These are phyloP conservation scores for Steromphala cineraria DNA, from an alignment of 2,888 invertebrate genomes.

Conservation along the genomic window DNA sequence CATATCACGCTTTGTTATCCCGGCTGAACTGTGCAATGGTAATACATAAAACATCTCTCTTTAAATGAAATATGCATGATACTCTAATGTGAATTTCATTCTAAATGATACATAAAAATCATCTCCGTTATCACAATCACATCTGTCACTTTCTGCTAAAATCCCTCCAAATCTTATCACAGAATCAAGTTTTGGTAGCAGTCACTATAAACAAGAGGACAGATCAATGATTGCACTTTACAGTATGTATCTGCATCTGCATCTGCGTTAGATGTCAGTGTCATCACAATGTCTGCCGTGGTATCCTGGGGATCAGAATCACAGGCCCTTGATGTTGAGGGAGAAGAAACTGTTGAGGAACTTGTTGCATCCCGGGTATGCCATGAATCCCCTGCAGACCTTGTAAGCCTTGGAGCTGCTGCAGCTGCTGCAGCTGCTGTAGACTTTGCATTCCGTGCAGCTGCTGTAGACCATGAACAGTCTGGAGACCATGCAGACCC, in stretches of 20 bases:
- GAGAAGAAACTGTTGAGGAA: conserved; percentile 39
- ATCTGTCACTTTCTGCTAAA: neutral
- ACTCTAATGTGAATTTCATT: too few relatives aligned
- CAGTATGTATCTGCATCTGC: neutral
- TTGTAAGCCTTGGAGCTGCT: conserved; percentile 24
- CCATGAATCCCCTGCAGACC: conserved; percentile 31
- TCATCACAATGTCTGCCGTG: conserved; percentile 51
- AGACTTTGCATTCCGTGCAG: conserved; percentile 1
- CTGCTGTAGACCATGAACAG: conserved; percentile 20
- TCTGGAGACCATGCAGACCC: conserved; percentile 29
- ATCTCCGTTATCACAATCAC: neutral
- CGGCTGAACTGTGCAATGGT: too few relatives aligned
- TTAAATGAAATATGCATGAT: too few relatives aligned
- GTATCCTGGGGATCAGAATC: conserved; percentile 58
- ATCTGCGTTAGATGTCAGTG: neutral
- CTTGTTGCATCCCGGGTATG: conserved; percentile 16
- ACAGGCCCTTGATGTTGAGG: conserved; percentile 52
- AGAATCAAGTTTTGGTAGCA: neutral
- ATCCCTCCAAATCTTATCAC: neutral
- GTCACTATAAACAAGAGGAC: neutral
- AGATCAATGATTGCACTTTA: conserved; percentile 3
- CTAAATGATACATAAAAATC: too few relatives aligned
- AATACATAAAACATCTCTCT: too few relatives aligned
- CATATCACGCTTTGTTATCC: too few relatives aligned
- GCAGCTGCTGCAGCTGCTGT: neutral